Conservation (phyloP, 2,113 vertebrate species). For the Brienomyrus brachyistius region DNA sequence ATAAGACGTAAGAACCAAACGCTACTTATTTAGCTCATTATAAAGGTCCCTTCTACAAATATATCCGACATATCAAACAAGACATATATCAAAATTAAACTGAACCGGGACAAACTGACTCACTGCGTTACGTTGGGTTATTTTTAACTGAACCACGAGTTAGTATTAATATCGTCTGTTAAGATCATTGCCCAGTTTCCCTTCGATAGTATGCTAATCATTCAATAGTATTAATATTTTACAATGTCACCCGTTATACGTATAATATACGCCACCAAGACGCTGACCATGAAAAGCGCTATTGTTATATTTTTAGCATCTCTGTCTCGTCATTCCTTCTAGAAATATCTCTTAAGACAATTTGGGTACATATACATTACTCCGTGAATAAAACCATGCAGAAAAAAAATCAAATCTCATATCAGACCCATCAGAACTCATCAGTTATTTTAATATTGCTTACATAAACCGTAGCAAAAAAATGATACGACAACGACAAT, state of each 20-base stretch:
- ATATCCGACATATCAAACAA: background rate
- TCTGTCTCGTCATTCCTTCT: background rate
- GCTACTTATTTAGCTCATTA: background rate
- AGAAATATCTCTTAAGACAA: background rate
- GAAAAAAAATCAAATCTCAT: background rate
- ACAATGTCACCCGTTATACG: background rate
- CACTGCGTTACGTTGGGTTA: background rate
- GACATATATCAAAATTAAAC: background rate
- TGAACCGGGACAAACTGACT: background rate
- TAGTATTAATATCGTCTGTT: background rate
- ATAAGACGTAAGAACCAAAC: background rate
- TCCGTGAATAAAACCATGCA: background rate
- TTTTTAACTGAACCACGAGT: background rate
- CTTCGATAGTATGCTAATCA: background rate
- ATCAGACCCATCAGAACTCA: background rate
- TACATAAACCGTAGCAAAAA: background rate
- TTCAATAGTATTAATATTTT: background rate
- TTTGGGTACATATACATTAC: background rate
- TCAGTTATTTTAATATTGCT: slow-evolving; percentile 4
- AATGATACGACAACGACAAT: background rate
- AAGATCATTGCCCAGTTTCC: background rate
- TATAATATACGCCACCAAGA: slow-evolving; percentile 3
- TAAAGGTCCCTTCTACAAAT: background rate
- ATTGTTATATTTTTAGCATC: slow-evolving; percentile 7
- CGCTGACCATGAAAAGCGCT: background rate